A percentile compares a stretch with the other conserved stretches of the same genome.
Evolutionary conservation across 2,888 invertebrate species (phyloP).

Genomic region (Artemia sinica): DNA sequence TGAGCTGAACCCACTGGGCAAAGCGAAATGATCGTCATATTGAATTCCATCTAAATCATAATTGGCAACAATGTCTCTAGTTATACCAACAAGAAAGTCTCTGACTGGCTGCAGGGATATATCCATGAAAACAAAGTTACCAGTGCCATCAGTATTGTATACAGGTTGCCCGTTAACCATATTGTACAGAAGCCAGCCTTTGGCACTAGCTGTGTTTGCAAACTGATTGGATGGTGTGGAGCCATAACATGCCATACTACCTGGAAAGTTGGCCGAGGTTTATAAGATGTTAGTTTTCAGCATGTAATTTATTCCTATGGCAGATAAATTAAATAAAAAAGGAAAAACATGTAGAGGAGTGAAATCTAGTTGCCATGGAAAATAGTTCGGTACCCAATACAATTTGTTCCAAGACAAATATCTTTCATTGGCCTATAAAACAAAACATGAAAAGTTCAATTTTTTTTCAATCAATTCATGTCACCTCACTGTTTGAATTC

Average conservation of each 20-base stretch:
- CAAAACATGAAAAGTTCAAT: no score
- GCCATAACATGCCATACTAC: conserved; percentile 18
- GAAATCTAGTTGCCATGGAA: no score
- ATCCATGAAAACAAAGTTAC: conserved; percentile 17
- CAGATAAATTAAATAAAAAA: no score
- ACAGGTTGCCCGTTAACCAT: background rate
- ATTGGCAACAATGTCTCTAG: conserved; percentile 18
- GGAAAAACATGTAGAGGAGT: no score
- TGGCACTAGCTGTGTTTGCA: conserved; percentile 12
- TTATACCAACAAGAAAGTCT: conserved; percentile 16
- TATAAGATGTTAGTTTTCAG: no score
- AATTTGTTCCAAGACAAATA: no score
- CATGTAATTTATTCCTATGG: no score
- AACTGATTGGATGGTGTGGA: conserved; percentile 10
- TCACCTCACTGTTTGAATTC: no score
- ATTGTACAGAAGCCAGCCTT: conserved; percentile 19
- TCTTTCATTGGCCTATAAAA: no score
- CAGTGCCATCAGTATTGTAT: conserved; percentile 16
- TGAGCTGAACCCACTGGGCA: conserved; percentile 18
- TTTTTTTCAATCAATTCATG: no score
- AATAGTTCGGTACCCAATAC: no score
- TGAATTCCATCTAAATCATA: conserved; percentile 19
- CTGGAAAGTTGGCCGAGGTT: background rate
- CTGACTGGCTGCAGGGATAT: conserved; percentile 15
- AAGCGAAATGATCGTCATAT: conserved; percentile 19